Evolutionary conservation across 2,888 invertebrate genomes (phyloP).

Genomic region (Nemurella pictetii): DNA sequence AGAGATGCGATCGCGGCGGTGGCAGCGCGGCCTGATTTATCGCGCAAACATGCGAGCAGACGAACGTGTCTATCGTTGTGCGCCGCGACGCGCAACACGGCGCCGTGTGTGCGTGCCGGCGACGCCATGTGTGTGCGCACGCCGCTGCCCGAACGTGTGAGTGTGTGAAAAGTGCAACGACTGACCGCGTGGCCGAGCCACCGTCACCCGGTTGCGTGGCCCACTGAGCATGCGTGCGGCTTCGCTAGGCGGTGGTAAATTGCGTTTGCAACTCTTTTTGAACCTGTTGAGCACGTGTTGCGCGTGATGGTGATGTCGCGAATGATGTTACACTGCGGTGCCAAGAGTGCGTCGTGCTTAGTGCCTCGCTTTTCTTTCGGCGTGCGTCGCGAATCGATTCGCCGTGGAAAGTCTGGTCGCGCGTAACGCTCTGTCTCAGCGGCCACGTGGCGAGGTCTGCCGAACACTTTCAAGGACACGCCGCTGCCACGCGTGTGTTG

Average conservation of each 20-base stretch:
- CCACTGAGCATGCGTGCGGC: conserved; percentile 9
- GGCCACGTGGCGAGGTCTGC: too few species aligned
- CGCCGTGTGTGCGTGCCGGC: background rate
- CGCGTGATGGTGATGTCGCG: background rate
- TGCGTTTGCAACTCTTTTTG: background rate
- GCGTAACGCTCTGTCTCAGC: background rate
- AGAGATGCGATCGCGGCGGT: too few species aligned
- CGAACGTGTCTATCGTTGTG: background rate
- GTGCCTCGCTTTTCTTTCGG: background rate
- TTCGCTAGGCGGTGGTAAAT: background rate
- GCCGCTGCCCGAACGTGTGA: background rate
- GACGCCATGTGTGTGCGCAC: conserved; percentile 9
- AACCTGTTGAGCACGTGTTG: conserved; percentile 20
- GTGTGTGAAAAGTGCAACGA: background rate
- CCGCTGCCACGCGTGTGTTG: background rate
- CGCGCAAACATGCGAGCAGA: background rate
- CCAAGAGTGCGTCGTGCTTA: background rate
- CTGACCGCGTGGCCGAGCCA: conserved; percentile 7
- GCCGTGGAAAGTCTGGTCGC: background rate
- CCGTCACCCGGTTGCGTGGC: background rate
- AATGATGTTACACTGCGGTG: background rate
- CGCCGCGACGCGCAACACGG: conserved; percentile 3
- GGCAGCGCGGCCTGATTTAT: conserved; percentile 10
- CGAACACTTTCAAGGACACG: background rate
- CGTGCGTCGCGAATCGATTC: background rate